These are phyloP conservation scores for Brachyhypopomus gauderio DNA, from an alignment of 2,113 vertebrate species.

Conservation along the genomic window DNA sequence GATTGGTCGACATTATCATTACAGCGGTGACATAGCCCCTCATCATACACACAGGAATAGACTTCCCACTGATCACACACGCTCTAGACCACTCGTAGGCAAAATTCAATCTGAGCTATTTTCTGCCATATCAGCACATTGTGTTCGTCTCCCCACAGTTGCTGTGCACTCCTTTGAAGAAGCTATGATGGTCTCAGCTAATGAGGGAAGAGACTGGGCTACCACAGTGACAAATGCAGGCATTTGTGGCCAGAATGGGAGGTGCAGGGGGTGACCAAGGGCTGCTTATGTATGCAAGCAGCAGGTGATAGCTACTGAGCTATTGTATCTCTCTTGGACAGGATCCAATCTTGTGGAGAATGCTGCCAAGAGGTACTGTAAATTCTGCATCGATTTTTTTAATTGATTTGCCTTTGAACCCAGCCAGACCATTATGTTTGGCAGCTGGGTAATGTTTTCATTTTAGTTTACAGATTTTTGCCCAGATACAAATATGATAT, in stretches of 20 bases:
- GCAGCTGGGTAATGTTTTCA: background rate
- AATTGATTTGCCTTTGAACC: slow-evolving; percentile 21
- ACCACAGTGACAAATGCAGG: slow-evolving; percentile 51
- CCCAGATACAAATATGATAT: background rate
- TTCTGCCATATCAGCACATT: slow-evolving; percentile 2
- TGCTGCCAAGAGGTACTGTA: slow-evolving; percentile 20
- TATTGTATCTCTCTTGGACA: slow-evolving; percentile 29
- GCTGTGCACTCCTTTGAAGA: slow-evolving; percentile 32
- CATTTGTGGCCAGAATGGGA: slow-evolving; percentile 28
- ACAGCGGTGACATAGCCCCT: background rate
- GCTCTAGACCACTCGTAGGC: background rate
- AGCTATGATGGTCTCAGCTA: slow-evolving; percentile 47
- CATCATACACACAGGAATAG: background rate
- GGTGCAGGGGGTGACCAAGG: slow-evolving; percentile 19
- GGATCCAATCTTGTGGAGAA: slow-evolving; percentile 20
- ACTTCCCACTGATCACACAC: background rate
- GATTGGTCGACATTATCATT: background rate
- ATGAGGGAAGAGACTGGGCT: slow-evolving; percentile 52
- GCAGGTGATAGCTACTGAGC: slow-evolving; percentile 39
- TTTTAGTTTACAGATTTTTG: background rate
- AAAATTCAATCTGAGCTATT: slow-evolving; percentile 23
- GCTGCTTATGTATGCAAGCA: slow-evolving; percentile 43
- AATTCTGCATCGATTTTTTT: slow-evolving; percentile 18
- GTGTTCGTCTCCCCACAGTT: background rate
- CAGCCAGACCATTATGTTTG: background rate